Evolutionary conservation across 2,888 invertebrate species (phyloP).

Genomic region (Xanthia togata): DNA sequence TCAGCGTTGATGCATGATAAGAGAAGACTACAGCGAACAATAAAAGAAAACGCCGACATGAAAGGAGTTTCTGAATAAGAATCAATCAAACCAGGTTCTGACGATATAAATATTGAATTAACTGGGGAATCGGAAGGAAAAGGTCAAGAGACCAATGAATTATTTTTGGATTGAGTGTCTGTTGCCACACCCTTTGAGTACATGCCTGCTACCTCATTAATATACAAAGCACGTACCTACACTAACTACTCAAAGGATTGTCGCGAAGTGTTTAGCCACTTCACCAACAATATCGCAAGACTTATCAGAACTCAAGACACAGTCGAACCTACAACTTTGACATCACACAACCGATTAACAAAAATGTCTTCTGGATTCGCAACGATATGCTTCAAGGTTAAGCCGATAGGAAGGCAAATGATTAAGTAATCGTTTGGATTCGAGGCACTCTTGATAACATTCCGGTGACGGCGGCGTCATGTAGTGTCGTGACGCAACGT

Average conservation of each 20-base stretch:
- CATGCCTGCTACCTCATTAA: not conserved
- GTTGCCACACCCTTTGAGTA: conserved; percentile 1
- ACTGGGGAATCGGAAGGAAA: not conserved
- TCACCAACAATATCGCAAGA: conserved; percentile 28
- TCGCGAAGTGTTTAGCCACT: conserved; percentile 26
- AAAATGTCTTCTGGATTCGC: conserved; percentile 39
- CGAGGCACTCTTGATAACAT: conserved; percentile 66
- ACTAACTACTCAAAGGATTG: conserved; percentile 11
- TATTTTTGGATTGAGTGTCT: not conserved
- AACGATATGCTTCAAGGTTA: conserved; percentile 63
- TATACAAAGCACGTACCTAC: conserved; percentile 3
- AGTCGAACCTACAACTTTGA: conserved; percentile 12
- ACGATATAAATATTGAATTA: not conserved
- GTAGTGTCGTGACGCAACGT: conserved; percentile 72
- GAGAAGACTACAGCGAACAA: conserved; percentile 36
- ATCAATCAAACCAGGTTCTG: not conserved
- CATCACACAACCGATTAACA: conserved; percentile 22
- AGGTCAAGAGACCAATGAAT: not conserved
- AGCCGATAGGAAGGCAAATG: conserved; percentile 63
- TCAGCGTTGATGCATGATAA: conserved; percentile 54
- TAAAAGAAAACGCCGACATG: conserved; percentile 13
- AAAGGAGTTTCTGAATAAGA: conserved; percentile 9
- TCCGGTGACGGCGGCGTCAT: conserved; percentile 61
- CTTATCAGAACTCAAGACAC: conserved; percentile 27
- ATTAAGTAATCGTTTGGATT: conserved; percentile 72